Evolutionary conservation across 2,113 vertebrate genomes (phyloP).

Genomic region (Oncorhynchus keta): DNA sequence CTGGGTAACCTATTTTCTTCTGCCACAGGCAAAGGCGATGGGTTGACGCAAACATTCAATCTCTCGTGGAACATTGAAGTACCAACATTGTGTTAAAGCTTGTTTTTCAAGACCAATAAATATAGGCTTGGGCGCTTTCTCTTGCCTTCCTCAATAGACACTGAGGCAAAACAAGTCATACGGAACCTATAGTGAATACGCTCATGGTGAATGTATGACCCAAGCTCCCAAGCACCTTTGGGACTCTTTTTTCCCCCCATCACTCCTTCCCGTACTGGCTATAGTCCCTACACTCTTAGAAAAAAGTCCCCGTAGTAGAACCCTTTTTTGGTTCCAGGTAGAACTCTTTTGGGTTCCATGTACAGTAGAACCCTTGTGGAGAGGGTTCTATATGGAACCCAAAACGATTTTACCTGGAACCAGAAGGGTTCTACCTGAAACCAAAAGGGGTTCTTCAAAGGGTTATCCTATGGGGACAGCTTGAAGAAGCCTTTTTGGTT

Average conservation of each 20-base stretch:
- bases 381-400: no score
- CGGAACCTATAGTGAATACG: slow-evolving; percentile 19
- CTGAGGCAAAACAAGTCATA: slow-evolving; percentile 11
- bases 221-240: slow-evolving; percentile 30
- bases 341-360: no score
- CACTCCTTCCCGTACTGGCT: slow-evolving; percentile 28
- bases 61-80: neutral
- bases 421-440: no score
- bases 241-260: slow-evolving; percentile 15
- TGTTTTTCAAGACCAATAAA: slow-evolving; percentile 22
- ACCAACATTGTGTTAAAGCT: slow-evolving; percentile 17
- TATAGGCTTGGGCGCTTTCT: slow-evolving; percentile 26
- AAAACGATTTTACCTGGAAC: no score
- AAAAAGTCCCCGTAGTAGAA: no score
- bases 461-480: no score
- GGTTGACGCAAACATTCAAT: slow-evolving; percentile 4
- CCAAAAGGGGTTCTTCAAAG: no score
- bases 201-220: slow-evolving; percentile 34
- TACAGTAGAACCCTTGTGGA: no score
- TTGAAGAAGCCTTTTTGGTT: no score
- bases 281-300: neutral
- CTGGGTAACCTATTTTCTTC: neutral
- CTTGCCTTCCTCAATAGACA: slow-evolving; percentile 15
- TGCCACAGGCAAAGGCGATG: neutral
- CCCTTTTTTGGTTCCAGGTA: neutral